Evolutionary conservation across 2,113 vertebrate species (phyloP).

Genomic region (Strix aluco): DNA sequence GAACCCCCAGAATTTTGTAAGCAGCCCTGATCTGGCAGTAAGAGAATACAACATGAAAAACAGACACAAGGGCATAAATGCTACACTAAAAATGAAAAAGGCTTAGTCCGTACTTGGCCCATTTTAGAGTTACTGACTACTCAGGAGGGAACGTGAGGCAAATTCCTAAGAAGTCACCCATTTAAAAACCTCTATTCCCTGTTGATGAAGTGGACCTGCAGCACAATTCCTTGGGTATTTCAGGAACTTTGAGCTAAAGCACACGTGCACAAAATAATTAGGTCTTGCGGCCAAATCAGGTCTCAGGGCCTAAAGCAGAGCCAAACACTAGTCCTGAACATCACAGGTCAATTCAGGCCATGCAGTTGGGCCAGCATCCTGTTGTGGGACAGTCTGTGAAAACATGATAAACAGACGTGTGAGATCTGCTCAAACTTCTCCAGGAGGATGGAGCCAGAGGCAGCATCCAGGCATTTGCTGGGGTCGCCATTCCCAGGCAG

Average conservation of each 20-base stretch:
- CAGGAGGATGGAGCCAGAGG: neutral
- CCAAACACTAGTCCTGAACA: neutral
- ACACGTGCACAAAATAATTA: neutral
- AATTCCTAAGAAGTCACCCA: neutral
- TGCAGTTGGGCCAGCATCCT: accelerated
- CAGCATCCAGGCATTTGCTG: neutral
- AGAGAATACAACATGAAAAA: neutral
- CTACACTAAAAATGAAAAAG: neutral
- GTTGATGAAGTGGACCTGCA: neutral
- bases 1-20: neutral
- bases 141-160: neutral
- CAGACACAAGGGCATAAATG: neutral
- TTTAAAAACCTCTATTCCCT: neutral
- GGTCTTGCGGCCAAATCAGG: neutral
- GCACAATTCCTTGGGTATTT: neutral
- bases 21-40: neutral
- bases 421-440: neutral
- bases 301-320: neutral
- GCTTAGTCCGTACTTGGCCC: neutral
- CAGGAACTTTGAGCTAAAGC: neutral
- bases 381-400: neutral
- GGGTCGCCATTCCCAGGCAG: neutral
- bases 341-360: neutral
- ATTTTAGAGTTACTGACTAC: neutral
- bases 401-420: neutral